These are phyloP conservation scores for Styela clava DNA, from an alignment of 23 tunicate species.

Conservation along the genomic window DNA sequence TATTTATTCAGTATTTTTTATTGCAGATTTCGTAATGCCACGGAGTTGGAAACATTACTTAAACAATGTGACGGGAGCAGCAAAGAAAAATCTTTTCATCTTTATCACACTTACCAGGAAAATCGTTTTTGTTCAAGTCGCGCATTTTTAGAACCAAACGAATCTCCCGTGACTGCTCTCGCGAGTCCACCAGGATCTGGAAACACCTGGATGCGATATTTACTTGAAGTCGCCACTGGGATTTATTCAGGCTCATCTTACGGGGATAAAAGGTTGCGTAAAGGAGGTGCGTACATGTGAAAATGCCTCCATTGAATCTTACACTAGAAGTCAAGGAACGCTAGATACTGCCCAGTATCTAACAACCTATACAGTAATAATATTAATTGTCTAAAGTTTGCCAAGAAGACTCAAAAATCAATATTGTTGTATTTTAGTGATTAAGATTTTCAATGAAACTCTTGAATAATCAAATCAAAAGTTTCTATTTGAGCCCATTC, in stretches of 20 bases:
- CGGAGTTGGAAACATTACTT: neutral
- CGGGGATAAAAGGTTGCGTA: neutral
- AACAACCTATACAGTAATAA: too few species aligned
- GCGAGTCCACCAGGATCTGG: conserved; percentile 7
- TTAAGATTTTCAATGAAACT: neutral
- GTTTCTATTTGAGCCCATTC: too few species aligned
- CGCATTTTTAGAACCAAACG: neutral
- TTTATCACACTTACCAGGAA: neutral
- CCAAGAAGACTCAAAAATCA: too few species aligned
- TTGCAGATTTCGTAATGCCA: neutral
- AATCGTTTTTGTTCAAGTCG: neutral
- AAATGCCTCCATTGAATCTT: neutral
- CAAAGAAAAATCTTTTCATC: neutral
- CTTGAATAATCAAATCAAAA: neutral
- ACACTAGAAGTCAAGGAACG: neutral
- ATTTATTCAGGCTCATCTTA: conserved; percentile 3
- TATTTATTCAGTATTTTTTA: too few species aligned
- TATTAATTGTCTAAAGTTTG: too few species aligned
- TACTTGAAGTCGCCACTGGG: neutral
- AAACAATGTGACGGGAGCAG: neutral
- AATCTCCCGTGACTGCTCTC: neutral
- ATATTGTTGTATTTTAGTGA: neutral
- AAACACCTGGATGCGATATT: conserved; percentile 9
- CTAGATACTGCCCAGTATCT: too few species aligned
- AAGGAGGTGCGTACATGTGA: neutral